Conservation (phyloP, 2,113 vertebrate genomes). For the Chaenocephalus aceratus region DNA sequence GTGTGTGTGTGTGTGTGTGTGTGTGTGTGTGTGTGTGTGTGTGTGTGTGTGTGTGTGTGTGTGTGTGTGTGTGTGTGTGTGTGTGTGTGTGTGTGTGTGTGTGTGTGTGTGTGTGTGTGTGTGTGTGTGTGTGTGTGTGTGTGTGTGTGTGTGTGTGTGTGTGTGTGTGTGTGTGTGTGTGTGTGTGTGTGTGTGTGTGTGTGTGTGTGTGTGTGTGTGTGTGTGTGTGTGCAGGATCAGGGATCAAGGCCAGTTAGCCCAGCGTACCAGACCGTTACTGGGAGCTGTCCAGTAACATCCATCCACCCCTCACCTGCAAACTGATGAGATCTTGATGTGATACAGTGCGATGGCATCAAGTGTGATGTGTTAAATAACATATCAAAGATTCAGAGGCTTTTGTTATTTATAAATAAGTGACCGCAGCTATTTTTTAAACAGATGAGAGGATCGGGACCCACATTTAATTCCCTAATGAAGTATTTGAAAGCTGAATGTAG, state of each 20-base stretch:
- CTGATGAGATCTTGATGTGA: conserved; percentile 32
- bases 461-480: conserved; percentile 47
- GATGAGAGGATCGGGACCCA: conserved; percentile 24
- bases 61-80: too few species aligned
- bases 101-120: too few species aligned
- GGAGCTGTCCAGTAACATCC: conserved; percentile 58
- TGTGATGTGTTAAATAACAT: conserved; percentile 2
- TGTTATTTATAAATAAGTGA: conserved; percentile 5
- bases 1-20: too few species aligned
- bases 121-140: conserved; percentile 39
- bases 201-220: conserved; percentile 23
- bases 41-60: too few species aligned
- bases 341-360: background rate
- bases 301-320: conserved; percentile 44
- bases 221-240: conserved; percentile 37
- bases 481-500: conserved; percentile 31
- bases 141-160: conserved; percentile 40
- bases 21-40: too few species aligned
- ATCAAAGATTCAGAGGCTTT: background rate
- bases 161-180: conserved; percentile 30
- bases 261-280: conserved; percentile 41
- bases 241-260: conserved; percentile 66
- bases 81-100: too few species aligned
- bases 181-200: conserved; percentile 37
- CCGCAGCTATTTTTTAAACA: conserved; percentile 11